Evolutionary conservation across 2,113 vertebrate genomes (phyloP), one percentile per base, ranked within the genome.

Genomic region (Cochlearius cochlearius): DNA sequence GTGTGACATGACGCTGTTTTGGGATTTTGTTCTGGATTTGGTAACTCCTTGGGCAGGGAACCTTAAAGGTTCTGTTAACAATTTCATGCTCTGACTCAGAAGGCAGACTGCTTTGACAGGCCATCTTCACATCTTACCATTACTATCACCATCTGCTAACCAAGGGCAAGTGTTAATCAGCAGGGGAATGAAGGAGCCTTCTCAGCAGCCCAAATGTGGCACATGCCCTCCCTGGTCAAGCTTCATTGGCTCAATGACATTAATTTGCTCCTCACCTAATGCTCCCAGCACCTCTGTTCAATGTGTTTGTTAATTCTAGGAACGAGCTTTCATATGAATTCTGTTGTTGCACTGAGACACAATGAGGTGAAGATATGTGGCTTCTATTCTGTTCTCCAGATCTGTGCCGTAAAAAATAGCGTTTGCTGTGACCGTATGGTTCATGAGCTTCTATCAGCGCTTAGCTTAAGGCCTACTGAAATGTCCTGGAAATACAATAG

Each of bases 201-300:
- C 76, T 62, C 59, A 63, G 79, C 76, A 84, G 80, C 63, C 66
- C 76, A 71, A 74, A 77, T 0, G 0, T 43, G 60, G 41, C 64
- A 75, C 23, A 5, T 22, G 20, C 80, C 39, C 85, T 53, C 82
- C 39, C 69, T 41, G 49, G 71, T 90, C 62, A 85, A 62, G 87
- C 80, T 90, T 91, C 71, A 7, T 34, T 86, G 74, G 58, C 74
- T 94, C 50, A 3, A 12, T 88, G 66, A 90, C 85, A 39, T 56
- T 86, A 86, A 96, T 95, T 86, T 94, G 66, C 34, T 96, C 49
- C 78, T 86, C 78, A 95, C 77, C 92, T 91, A 88, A 58, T 25
- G 71, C 66, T 95, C 90, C 62, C 94, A 74, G 92, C 0, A 0
- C 74, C 91, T 47, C 90, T 74, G 45, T 83, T 92, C 53, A 66